Percentiles rank a stretch among this genome's conserved stretches.
Conservation (phyloP, 2,797 vertebrate species). For the Percopsis omiscomaycus region DNA sequence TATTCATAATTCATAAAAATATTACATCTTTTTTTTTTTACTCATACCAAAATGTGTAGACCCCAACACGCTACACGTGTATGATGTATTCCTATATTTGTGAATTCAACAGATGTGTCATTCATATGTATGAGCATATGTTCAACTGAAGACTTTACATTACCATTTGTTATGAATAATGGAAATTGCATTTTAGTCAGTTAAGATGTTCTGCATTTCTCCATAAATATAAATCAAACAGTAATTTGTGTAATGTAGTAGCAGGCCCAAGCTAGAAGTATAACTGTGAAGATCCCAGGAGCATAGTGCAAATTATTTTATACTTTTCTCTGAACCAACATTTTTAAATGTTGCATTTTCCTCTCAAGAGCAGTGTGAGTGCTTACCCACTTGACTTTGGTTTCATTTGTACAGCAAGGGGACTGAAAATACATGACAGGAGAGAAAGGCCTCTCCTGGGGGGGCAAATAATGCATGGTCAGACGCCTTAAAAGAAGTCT, state of each 20-base stretch:
- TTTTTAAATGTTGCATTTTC: constrained; percentile 10
- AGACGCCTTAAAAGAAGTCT: constrained; percentile 30
- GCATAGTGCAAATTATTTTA: constrained; percentile 25
- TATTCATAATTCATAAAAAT: no score
- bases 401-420: constrained; percentile 16
- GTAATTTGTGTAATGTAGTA: constrained; percentile 11
- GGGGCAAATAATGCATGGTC: constrained; percentile 1
- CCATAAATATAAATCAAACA: constrained; percentile 9
- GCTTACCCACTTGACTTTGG: constrained; percentile 10
- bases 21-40: no score
- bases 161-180: neutral
- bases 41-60: no score
- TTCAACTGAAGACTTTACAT: neutral
- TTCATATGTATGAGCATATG: constrained; percentile 25
- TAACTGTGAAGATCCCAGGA: constrained; percentile 6
- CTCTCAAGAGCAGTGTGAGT: constrained; percentile 12
- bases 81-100: constrained; percentile 11
- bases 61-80: no score
- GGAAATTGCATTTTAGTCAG: constrained; percentile 10
- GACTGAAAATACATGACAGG: neutral
- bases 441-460: neutral
- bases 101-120: constrained; percentile 7
- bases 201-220: constrained; percentile 2
- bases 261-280: neutral
- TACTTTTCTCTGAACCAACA: constrained; percentile 6